Evolutionary conservation across 2,888 invertebrate species (phyloP).

Genomic region (Hypsopygia costalis): DNA sequence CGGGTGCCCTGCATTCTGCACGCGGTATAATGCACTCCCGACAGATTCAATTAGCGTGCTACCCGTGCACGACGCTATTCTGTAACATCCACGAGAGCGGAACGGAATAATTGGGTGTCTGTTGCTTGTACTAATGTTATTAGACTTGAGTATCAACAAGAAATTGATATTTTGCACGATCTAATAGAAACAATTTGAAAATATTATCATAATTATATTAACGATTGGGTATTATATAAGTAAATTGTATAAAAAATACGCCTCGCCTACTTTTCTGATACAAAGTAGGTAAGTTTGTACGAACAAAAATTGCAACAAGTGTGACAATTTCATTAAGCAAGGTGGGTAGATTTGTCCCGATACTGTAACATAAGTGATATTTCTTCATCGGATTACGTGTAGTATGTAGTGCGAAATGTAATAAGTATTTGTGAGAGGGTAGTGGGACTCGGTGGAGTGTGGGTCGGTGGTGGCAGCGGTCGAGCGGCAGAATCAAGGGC

Average conservation of each 20-base stretch:
- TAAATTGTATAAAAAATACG: no score
- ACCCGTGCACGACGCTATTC: conserved; percentile 23
- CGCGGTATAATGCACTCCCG: conserved; percentile 21
- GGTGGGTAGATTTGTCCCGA: conserved; percentile 16
- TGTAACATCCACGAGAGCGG: conserved; percentile 13
- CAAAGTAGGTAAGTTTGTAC: no score
- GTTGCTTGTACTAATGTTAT: background rate
- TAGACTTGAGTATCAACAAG: no score
- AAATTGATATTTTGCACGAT: no score
- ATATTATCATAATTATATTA: no score
- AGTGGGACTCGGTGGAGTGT: conserved; percentile 28
- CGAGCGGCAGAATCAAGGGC: conserved; percentile 61
- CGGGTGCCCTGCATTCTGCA: conserved; percentile 16
- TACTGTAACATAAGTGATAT: conserved; percentile 58
- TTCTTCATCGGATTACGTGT: conserved; percentile 72
- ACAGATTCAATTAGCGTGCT: conserved; percentile 33
- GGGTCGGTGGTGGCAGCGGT: conserved; percentile 46
- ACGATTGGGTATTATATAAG: no score
- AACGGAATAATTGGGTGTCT: conserved; percentile 11
- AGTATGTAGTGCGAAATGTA: conserved; percentile 75
- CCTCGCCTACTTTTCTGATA: no score
- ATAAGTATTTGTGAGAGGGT: conserved; percentile 67
- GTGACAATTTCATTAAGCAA: conserved; percentile 5
- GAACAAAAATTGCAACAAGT: background rate
- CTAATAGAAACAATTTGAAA: no score